Conservation (phyloP, 2,797 vertebrate genomes). For the Fistularia commersonii region DNA sequence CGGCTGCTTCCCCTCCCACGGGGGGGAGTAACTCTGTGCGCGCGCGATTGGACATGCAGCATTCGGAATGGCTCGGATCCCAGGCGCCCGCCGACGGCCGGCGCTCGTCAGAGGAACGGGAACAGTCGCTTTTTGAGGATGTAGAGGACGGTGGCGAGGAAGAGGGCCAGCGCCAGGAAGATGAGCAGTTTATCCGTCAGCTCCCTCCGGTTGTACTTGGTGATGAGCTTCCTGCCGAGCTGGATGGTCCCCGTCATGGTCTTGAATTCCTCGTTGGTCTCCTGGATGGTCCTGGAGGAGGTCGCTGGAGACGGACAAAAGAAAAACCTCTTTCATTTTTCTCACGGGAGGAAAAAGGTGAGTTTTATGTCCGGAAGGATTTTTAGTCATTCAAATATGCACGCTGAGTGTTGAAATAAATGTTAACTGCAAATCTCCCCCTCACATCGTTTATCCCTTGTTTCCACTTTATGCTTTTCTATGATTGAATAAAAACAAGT, state of each 20-base stretch:
- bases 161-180: conserved; percentile 91
- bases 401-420: too few relatives aligned
- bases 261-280: conserved; percentile 97
- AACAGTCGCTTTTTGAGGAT: conserved; percentile 97
- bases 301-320: conserved; percentile 68
- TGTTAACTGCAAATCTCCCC: too few relatives aligned
- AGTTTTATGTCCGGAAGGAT: background rate
- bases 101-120: conserved; percentile 79
- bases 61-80: conserved; percentile 25
- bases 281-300: conserved; percentile 89
- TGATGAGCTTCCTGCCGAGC: conserved; percentile 93
- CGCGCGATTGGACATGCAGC: background rate
- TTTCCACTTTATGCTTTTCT: too few relatives aligned
- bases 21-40: too few relatives aligned
- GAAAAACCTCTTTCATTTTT: conserved; percentile 11
- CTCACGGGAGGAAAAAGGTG: background rate
- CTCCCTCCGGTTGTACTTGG: conserved; percentile 94
- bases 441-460: too few relatives aligned
- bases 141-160: conserved; percentile 92
- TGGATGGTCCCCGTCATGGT: conserved; percentile 97
- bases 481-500: too few relatives aligned
- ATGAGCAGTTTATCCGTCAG: conserved; percentile 96
- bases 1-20: too few relatives aligned
- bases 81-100: conserved; percentile 3
- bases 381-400: too few relatives aligned